phyloP scores from a whole-genome alignment of 1,140 invertebrate genomes.

The Meloidogyne hapla region DNA sequence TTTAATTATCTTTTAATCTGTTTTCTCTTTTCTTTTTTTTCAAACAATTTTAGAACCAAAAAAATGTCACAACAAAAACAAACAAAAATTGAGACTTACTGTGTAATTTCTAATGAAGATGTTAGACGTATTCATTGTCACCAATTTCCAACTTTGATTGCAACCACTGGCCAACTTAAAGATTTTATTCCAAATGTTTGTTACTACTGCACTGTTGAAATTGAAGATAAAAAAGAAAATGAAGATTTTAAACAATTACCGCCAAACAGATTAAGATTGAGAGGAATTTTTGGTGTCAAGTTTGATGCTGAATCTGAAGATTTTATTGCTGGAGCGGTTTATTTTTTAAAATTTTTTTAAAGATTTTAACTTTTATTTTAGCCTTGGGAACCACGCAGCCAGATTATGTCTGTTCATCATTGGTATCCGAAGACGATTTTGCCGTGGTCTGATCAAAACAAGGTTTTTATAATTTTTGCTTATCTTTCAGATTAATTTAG shows the following conservation, averaged over 20 bases:
- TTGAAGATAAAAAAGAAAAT: background rate
- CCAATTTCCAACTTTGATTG: background rate
- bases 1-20: background rate
- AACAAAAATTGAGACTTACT: background rate
- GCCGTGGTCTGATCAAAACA: background rate
- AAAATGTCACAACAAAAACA: background rate
- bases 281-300: background rate
- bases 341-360: background rate
- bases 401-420: background rate
- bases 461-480: background rate
- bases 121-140: background rate
- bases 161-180: background rate
- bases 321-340: constrained; percentile 5
- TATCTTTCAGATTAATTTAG: background rate
- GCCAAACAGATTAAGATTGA: background rate
- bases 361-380: background rate
- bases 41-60: background rate
- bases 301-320: background rate
- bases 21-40: background rate
- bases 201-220: background rate
- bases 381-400: background rate
- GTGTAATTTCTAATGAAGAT: constrained; percentile 1
- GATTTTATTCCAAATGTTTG: constrained; percentile 6
- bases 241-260: background rate
- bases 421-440: background rate